A percentile compares a stretch with the other conserved stretches of the same genome.
These are phyloP conservation scores for Bombus sibiricus DNA, from an alignment of 1,140 invertebrate species.

Conservation along the genomic window DNA sequence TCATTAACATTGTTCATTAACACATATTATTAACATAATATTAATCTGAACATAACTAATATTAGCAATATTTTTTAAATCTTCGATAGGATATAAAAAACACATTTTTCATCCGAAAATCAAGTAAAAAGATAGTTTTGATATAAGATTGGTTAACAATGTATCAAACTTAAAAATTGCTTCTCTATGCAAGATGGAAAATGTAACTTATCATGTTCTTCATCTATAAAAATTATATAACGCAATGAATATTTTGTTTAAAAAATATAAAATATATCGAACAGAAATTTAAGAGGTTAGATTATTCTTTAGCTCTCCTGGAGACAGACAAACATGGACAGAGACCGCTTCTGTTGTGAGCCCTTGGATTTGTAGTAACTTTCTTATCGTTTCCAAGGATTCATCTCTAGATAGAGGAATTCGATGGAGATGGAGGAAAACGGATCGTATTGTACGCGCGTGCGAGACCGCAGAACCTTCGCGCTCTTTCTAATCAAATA, in stretches of 20 bases:
- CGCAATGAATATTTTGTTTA: too few relatives aligned
- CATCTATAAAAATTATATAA: too few relatives aligned
- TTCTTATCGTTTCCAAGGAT: neutral
- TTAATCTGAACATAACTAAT: too few relatives aligned
- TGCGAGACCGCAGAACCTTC: neutral
- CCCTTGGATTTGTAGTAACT: neutral
- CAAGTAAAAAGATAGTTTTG: too few relatives aligned
- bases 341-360: neutral
- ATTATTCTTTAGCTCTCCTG: neutral
- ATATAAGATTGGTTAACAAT: too few relatives aligned
- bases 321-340: too few relatives aligned
- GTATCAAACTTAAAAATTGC: too few relatives aligned
- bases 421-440: neutral
- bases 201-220: too few relatives aligned
- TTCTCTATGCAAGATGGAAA: too few relatives aligned
- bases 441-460: neutral
- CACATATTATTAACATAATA: too few relatives aligned
- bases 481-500: slow-evolving; percentile 34
- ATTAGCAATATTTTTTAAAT: neutral
- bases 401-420: neutral
- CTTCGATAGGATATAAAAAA: neutral
- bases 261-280: too few relatives aligned
- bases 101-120: neutral
- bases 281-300: neutral
- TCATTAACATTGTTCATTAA: neutral